These are phyloP conservation scores for Idris sp. DNA, from an alignment of 1,140 invertebrate species.

Conservation along the genomic window DNA sequence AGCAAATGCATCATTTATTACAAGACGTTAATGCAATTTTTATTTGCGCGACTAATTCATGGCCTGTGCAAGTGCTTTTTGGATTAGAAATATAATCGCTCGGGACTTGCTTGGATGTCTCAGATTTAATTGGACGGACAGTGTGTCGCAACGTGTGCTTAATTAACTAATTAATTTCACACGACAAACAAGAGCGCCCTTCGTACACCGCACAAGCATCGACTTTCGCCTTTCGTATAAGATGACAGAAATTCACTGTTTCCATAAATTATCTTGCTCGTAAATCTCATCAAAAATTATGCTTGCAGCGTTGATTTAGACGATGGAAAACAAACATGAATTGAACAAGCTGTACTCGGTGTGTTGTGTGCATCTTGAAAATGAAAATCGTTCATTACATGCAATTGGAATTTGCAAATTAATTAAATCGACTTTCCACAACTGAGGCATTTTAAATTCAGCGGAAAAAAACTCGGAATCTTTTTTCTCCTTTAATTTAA, in stretches of 20 bases:
- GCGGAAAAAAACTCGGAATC: too few species aligned
- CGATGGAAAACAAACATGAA: too few species aligned
- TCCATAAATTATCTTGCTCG: conserved; percentile 16
- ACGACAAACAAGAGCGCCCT: conserved; percentile 64
- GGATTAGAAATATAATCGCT: conserved; percentile 22
- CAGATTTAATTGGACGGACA: conserved; percentile 76
- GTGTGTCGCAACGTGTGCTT: conserved; percentile 68
- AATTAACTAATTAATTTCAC: conserved; percentile 78
- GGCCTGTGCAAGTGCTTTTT: not conserved
- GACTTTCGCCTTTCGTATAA: conserved; percentile 38
- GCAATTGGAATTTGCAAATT: too few species aligned
- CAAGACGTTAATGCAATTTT: too few species aligned
- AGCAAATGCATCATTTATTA: too few species aligned
- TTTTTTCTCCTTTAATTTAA: too few species aligned
- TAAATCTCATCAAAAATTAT: conserved; percentile 22
- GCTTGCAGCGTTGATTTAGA: conserved; percentile 13
- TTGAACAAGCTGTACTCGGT: not conserved
- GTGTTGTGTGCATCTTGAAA: not conserved
- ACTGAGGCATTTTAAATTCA: too few species aligned
- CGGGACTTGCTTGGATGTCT: conserved; percentile 58
- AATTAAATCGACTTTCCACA: too few species aligned
- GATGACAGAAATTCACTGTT: conserved; percentile 25
- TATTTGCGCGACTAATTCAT: not conserved
- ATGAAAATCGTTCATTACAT: conserved; percentile 8
- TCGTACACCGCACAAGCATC: conserved; percentile 33